Base-by-base conservation (phyloP, 2,888 invertebrate species). In the Chelonus formosanus region DNA sequence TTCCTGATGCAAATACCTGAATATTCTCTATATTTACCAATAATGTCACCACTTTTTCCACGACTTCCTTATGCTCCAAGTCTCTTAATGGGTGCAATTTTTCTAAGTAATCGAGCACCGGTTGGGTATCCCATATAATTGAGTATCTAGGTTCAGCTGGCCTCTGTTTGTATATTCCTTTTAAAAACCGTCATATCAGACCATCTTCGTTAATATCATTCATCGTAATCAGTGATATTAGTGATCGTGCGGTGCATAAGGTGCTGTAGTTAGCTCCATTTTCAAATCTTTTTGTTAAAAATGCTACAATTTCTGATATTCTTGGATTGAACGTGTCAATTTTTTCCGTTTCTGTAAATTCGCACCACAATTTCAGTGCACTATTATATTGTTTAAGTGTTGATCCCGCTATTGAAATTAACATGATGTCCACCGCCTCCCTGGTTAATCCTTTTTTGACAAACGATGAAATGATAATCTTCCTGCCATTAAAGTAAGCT, bases 1-100 rank as follows among this genome's bases (percentile, higher is more conserved):
- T 63, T 58, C 61, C 67, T 34, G 44, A 45, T 6, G 8, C 44
- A 4, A 56, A 48, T 36, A 47, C 60, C 1, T 10, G n/a, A 6
- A 70, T 64, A 36, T 71, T 67, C 48, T 69, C 63, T 4, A 69
- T 62, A 5, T 62, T 63, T 61, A 70, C 67, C 20, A 71, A 31
- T 1, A 67, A 60, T 31, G 67, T 68, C 31, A 63, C 59, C 5
- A 70, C 43, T 53, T 63, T 70, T 53, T 68, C 65, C 6, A 68
- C 60, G 7, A 55, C 48, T 56, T 69, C 66, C 36, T 50, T 61
- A 7, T 56, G 55, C 7, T 67, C 59, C 6, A 67, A 7, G 3
- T 65, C 31, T 4, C 54, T 35, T 10, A 68, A 6, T 7, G 60
- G 36, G 4, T 10, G 47, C 3, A 56, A 40, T 4, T 57, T 68